Evolutionary conservation across 2,113 vertebrate species (phyloP).

Genomic region (Elachura formosa): DNA sequence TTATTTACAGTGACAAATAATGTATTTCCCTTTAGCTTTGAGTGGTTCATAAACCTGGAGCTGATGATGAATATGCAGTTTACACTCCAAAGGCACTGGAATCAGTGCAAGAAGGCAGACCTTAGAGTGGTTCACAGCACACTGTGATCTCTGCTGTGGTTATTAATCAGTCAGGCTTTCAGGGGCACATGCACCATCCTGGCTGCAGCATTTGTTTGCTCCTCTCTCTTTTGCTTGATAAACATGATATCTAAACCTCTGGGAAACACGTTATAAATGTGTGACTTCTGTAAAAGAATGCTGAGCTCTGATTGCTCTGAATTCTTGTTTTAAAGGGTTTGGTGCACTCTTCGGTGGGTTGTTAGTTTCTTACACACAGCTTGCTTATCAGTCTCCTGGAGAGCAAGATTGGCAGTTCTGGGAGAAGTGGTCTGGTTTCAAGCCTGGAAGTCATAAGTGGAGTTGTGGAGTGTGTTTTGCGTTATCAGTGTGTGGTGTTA

Average conservation of each 20-base stretch:
- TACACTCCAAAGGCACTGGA: conserved; percentile 1
- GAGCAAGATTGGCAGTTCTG: neutral
- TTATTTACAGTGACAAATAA: conserved; percentile 36
- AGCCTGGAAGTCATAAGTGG: neutral
- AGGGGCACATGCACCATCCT: neutral
- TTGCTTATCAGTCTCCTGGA: neutral
- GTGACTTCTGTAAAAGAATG: neutral
- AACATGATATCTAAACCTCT: neutral
- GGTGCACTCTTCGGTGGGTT: neutral
- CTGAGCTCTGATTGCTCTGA: neutral
- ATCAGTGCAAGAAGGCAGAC: conserved; percentile 1
- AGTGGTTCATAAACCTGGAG: conserved; percentile 22
- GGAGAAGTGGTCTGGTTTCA: neutral
- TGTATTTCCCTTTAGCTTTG: conserved; percentile 7
- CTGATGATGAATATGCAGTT: conserved; percentile 5
- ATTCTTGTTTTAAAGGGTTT: neutral
- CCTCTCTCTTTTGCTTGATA: neutral
- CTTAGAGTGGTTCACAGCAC: neutral
- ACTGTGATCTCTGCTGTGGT: neutral
- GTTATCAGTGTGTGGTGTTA: neutral
- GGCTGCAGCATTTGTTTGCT: neutral
- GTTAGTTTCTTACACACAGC: neutral
- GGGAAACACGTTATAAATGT: neutral
- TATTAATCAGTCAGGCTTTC: conserved; percentile 31
- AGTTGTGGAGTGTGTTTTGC: neutral